A percentile compares a stretch with the other conserved stretches of the same genome.
These are phyloP conservation scores for Platyscapa corneri DNA, from an alignment of 1,140 invertebrate species.

Conservation along the genomic window DNA sequence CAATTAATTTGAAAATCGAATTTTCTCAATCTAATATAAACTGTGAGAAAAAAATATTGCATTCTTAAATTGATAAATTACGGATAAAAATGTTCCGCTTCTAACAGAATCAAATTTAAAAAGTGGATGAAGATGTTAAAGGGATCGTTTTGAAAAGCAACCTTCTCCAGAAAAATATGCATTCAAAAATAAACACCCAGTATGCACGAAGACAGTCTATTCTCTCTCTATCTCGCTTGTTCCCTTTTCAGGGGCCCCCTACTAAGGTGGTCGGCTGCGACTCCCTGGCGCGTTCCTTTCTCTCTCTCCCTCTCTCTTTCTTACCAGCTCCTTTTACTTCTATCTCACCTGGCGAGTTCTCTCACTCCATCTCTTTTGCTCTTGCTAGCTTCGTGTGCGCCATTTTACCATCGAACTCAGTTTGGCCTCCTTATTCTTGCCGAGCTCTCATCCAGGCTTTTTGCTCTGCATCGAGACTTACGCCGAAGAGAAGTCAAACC, in stretches of 20 bases:
- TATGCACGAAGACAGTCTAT: not conserved
- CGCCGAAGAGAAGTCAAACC: not conserved
- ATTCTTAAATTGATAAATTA: not conserved
- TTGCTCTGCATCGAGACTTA: not conserved
- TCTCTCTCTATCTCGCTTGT: conserved; percentile 54
- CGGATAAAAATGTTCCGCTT: not conserved
- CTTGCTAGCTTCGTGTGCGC: conserved; percentile 12
- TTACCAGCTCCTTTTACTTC: conserved; percentile 42
- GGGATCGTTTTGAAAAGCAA: not conserved
- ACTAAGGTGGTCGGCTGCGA: conserved; percentile 4
- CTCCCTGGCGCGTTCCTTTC: conserved; percentile 50
- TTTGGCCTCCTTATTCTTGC: not conserved
- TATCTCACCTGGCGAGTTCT: conserved; percentile 50
- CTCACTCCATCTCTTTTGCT: not conserved
- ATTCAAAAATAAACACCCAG: conserved; percentile 19
- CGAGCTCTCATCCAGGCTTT: not conserved
- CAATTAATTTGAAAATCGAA: no score
- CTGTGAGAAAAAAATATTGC: no score
- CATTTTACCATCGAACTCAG: conserved; percentile 26
- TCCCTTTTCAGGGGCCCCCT: conserved; percentile 37
- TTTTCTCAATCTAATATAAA: no score
- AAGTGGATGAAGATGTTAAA: not conserved
- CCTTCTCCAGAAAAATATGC: not conserved
- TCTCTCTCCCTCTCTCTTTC: not conserved
- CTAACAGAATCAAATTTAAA: not conserved